Percentiles rank a stretch among this genome's conserved stretches.
These are phyloP conservation scores for Aleiodes leptofemur DNA, from an alignment of 2,888 invertebrate species.

Conservation along the genomic window DNA sequence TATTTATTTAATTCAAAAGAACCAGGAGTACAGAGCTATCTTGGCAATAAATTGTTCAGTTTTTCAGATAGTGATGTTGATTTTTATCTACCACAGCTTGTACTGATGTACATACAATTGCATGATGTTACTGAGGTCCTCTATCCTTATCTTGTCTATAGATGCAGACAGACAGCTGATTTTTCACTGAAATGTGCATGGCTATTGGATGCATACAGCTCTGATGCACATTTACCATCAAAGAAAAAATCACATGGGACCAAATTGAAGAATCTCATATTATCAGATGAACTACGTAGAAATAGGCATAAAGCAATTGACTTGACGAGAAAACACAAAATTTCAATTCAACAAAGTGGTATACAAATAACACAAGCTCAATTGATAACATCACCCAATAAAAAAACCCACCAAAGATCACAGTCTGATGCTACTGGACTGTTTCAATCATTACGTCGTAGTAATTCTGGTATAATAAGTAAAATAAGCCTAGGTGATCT, in stretches of 20 bases:
- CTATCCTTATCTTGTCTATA: constrained; percentile 75
- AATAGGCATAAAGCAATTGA: constrained; percentile 72
- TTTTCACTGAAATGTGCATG: constrained; percentile 97
- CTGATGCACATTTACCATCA: constrained; percentile 82
- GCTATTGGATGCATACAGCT: constrained; percentile 95
- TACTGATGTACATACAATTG: constrained; percentile 99
- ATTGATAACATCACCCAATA: constrained; percentile 75
- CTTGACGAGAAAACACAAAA: constrained; percentile 66
- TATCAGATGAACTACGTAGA: constrained; percentile 80
- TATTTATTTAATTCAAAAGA: constrained; percentile 99
- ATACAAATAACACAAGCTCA: constrained; percentile 65
- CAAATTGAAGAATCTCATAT: constrained; percentile 84
- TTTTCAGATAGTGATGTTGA: constrained; percentile 95
- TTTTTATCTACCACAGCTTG: constrained; percentile 97
- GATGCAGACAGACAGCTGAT: constrained; percentile 95
- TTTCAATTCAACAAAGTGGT: constrained; percentile 55
- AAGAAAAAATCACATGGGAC: constrained; percentile 86
- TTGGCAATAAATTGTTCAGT: constrained; percentile 98
- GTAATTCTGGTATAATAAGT: constrained; percentile 73
- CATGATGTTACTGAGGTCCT: constrained; percentile 95
- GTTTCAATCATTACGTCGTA: constrained; percentile 75
- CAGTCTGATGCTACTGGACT: constrained; percentile 89
- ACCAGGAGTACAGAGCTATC: constrained; percentile 97
- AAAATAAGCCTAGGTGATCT: constrained; percentile 91
- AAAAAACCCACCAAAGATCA: constrained; percentile 90